phyloP scores from a whole-genome alignment of 2,888 invertebrate species.

The Sycophila texana region DNA sequence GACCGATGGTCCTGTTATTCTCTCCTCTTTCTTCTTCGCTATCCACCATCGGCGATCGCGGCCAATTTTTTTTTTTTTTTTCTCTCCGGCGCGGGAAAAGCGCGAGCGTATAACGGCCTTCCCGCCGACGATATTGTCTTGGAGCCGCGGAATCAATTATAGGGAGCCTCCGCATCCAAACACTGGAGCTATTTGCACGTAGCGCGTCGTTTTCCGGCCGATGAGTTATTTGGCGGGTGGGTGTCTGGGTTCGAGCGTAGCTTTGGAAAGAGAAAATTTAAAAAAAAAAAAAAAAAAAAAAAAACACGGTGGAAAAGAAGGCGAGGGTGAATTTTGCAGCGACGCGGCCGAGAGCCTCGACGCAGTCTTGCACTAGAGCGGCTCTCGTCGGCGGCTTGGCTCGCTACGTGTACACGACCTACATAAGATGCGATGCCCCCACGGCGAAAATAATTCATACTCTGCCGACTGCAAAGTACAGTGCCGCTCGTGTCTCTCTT shows the following conservation, averaged over 20 bases:
- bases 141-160: neutral
- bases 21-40: neutral
- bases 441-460: slow-evolving; percentile 76
- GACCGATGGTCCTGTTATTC: slow-evolving; percentile 9
- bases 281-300: neutral
- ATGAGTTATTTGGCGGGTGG: too few relatives aligned
- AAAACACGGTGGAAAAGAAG: neutral
- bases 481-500: slow-evolving; percentile 52
- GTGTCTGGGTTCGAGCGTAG: too few relatives aligned
- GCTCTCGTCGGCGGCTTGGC: slow-evolving; percentile 26
- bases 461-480: slow-evolving; percentile 62
- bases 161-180: neutral
- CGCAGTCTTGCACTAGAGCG: slow-evolving; percentile 49
- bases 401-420: slow-evolving; percentile 75
- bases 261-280: neutral
- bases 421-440: slow-evolving; percentile 76
- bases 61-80: neutral
- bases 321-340: slow-evolving; percentile 29
- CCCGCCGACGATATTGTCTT: too few relatives aligned
- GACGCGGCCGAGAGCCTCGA: slow-evolving; percentile 5
- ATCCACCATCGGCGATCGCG: neutral
- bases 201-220: too few relatives aligned
- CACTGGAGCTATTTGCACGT: too few relatives aligned
- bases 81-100: neutral
- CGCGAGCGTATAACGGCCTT: neutral